These are phyloP conservation scores for Atopsyche davidsoni DNA, from an alignment of 1,140 invertebrate species.

Conservation along the genomic window DNA sequence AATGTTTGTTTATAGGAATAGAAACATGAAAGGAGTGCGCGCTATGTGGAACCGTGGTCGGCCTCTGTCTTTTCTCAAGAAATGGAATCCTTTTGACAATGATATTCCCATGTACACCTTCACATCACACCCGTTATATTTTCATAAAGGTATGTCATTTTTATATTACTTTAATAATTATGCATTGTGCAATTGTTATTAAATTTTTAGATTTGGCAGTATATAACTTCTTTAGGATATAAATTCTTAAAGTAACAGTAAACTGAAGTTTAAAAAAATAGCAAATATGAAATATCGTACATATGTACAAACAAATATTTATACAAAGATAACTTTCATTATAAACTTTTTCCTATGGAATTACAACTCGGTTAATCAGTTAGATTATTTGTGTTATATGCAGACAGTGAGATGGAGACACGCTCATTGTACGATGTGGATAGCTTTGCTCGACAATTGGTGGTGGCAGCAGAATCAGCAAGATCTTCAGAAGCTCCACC, in stretches of 20 bases:
- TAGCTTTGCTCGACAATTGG: conserved; percentile 50
- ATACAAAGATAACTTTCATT: no score
- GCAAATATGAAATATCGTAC: no score
- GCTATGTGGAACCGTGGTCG: conserved; percentile 70
- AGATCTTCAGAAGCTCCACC: conserved; percentile 31
- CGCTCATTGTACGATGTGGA: conserved; percentile 57
- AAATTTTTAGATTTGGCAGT: no score
- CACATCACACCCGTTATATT: conserved; percentile 73
- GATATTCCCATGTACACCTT: conserved; percentile 74
- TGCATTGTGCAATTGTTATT: no score
- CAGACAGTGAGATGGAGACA: no score
- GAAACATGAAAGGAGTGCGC: conserved; percentile 66
- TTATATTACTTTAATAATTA: background rate
- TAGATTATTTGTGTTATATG: no score
- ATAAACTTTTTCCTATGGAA: no score
- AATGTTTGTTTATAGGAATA: conserved; percentile 54
- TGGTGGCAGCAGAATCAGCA: conserved; percentile 44
- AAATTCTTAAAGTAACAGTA: no score
- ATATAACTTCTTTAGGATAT: no score
- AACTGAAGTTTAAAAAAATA: no score
- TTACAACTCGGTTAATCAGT: no score
- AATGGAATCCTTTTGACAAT: conserved; percentile 81
- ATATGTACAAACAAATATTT: no score
- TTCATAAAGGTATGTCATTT: conserved; percentile 60
- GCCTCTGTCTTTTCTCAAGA: conserved; percentile 60